Evolutionary conservation across 2,797 vertebrate species (phyloP).

Genomic region (Sebastolobus alascanus): DNA sequence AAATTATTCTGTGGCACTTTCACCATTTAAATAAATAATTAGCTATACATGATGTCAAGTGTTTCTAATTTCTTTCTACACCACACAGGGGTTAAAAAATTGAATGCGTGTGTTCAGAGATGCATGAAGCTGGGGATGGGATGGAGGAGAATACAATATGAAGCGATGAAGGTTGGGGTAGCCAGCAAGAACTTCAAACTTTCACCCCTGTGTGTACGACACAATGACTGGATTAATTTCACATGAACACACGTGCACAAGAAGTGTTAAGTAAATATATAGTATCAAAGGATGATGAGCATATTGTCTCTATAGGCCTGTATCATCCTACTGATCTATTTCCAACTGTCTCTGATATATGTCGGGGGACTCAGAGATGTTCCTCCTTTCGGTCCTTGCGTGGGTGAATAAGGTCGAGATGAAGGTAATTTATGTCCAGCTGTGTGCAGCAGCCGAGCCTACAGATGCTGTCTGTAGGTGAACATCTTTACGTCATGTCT

Average conservation of each 20-base stretch:
- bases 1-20: too few species aligned
- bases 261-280: not conserved
- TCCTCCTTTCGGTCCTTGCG: constrained; percentile 19
- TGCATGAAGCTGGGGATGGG: too few species aligned
- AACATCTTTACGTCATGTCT: constrained; percentile 1
- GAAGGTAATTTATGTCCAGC: constrained; percentile 12
- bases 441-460: constrained; percentile 21
- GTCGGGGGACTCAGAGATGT: not conserved
- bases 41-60: too few species aligned
- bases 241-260: not conserved
- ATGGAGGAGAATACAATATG: too few species aligned
- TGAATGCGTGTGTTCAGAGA: too few species aligned
- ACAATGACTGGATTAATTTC: not conserved
- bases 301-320: not conserved
- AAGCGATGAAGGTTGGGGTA: too few species aligned
- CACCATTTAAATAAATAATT: too few species aligned
- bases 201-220: not conserved
- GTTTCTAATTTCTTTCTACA: too few species aligned
- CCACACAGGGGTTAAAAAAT: too few species aligned
- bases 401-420: constrained; percentile 17
- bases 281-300: not conserved
- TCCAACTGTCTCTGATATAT: constrained; percentile 11
- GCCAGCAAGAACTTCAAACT: too few species aligned
- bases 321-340: constrained; percentile 17
- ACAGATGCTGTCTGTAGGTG: constrained; percentile 1